These are phyloP conservation scores for Myotis brandtii DNA, from an alignment of 2,113 vertebrate species.

Conservation along the genomic window DNA sequence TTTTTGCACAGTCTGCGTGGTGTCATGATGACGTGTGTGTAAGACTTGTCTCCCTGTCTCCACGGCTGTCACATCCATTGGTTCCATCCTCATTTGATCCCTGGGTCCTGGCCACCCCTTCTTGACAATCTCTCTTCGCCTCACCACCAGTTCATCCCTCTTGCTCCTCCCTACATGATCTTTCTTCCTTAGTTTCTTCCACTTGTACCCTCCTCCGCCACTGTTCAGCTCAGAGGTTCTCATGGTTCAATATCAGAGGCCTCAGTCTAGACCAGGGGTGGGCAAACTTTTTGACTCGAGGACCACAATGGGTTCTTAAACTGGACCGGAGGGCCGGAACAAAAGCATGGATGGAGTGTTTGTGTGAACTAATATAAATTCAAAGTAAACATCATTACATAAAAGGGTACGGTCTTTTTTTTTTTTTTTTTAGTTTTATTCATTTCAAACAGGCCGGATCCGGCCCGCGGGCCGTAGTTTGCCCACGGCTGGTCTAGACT, in stretches of 20 bases:
- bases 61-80: background rate
- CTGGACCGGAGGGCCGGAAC: no score
- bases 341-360: no score
- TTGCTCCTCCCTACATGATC: background rate
- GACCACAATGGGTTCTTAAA: no score
- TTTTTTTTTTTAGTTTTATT: no score
- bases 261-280: background rate
- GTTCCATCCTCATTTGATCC: background rate
- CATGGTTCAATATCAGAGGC: fast-evolving
- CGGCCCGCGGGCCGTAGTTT: no score
- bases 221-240: background rate
- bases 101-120: background rate
- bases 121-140: background rate
- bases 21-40: background rate
- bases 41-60: background rate
- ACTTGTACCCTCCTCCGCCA: fast-evolving
- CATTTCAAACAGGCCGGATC: no score
- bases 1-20: background rate
- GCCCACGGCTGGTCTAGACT: no score
- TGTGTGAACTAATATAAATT: no score
- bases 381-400: no score
- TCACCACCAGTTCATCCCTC: background rate
- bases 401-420: no score
- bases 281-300: no score
- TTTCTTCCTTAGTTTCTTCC: background rate